Conservation (phyloP, 2,113 vertebrate species). For the Bos javanicus region DNA sequence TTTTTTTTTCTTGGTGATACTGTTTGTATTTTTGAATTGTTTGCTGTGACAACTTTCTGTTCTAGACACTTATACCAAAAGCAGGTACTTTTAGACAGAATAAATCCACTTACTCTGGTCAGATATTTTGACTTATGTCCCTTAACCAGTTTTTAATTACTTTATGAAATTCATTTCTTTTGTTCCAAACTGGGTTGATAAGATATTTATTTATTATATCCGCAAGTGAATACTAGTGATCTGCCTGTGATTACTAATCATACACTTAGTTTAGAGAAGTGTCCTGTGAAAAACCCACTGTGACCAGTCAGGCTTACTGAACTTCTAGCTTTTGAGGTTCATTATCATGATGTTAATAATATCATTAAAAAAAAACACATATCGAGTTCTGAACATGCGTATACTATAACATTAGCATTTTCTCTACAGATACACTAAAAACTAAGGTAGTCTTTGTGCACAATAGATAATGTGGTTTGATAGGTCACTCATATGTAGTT, state of each 20-base stretch:
- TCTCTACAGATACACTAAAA: background rate
- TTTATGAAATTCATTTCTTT: background rate
- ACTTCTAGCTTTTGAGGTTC: background rate
- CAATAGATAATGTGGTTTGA: background rate
- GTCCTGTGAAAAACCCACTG: background rate
- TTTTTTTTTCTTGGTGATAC: background rate
- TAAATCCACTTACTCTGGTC: background rate
- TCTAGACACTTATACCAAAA: background rate
- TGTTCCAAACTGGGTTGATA: background rate
- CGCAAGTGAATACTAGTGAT: background rate
- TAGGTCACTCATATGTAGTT: background rate
- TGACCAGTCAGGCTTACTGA: background rate
- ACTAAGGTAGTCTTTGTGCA: background rate
- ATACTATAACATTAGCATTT: background rate
- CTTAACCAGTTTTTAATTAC: conserved; percentile 3
- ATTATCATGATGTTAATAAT: background rate
- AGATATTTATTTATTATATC: background rate
- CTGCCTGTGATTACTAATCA: background rate
- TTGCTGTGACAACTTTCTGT: background rate
- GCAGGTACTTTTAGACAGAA: background rate
- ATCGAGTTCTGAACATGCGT: background rate
- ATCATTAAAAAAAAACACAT: background rate
- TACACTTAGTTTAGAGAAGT: background rate
- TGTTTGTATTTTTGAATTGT: background rate
- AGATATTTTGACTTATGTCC: background rate